Evolutionary conservation across 2,113 vertebrate species (phyloP).

Genomic region (Typhlomys cinereus): DNA sequence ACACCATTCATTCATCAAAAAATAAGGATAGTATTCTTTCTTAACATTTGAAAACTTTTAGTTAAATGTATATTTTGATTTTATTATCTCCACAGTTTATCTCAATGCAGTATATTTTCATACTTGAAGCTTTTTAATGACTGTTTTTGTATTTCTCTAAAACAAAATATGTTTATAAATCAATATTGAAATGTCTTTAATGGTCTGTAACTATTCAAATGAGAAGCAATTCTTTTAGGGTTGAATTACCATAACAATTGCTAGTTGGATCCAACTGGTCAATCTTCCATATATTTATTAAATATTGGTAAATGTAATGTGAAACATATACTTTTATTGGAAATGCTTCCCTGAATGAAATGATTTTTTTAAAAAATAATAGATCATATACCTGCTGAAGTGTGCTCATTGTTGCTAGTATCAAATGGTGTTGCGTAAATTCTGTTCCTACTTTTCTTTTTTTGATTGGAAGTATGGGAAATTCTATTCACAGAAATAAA

Average conservation of each 20-base stretch:
- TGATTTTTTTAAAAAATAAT: neutral
- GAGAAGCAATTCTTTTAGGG: neutral
- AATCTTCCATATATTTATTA: neutral
- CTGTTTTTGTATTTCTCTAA: neutral
- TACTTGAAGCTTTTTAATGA: neutral
- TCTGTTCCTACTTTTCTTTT: neutral
- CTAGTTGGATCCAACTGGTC: neutral
- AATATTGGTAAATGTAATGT: conserved; percentile 26
- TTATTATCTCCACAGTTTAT: neutral
- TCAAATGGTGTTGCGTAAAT: neutral
- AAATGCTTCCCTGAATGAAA: conserved; percentile 2
- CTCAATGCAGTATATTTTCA: neutral
- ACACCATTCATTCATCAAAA: neutral
- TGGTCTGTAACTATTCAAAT: neutral
- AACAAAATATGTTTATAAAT: conserved; percentile 11
- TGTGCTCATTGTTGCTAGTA: neutral
- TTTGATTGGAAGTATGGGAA: conserved; percentile 14
- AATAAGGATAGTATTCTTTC: neutral
- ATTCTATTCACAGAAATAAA: neutral
- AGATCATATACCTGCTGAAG: neutral
- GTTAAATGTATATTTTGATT: neutral
- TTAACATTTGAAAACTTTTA: neutral
- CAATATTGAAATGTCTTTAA: neutral
- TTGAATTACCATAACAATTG: neutral
- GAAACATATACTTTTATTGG: conserved; percentile 47